phyloP scores from a whole-genome alignment of 2,113 vertebrate genomes.

The Cricetomys ansorgei region DNA sequence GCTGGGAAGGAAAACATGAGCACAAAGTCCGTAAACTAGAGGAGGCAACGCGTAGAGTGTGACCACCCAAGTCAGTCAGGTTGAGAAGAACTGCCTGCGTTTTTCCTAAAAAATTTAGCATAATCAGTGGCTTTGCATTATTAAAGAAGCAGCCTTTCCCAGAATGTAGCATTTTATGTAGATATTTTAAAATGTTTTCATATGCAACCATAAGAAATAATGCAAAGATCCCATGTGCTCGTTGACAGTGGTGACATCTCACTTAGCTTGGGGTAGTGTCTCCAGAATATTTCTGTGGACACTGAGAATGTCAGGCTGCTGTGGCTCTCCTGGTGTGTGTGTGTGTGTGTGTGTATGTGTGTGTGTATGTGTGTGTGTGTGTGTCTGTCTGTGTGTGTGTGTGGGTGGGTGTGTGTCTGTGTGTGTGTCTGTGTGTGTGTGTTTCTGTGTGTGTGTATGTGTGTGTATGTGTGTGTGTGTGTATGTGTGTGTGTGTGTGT shows the following conservation, averaged over 20 bases:
- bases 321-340: background rate
- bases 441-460: background rate
- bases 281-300: background rate
- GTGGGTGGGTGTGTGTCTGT: background rate
- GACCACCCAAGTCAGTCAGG: background rate
- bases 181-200: background rate
- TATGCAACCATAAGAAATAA: background rate
- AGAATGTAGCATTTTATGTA: background rate
- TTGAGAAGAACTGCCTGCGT: background rate
- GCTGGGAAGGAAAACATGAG: fast-evolving
- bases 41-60: fast-evolving
- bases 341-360: background rate
- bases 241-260: background rate
- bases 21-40: fast-evolving
- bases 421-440: background rate
- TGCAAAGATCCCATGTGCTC: fast-evolving
- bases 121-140: background rate
- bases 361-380: too few species aligned
- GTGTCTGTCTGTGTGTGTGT: too few species aligned
- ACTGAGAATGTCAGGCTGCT: background rate
- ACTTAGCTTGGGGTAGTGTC: fast-evolving
- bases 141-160: background rate
- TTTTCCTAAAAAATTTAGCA: background rate
- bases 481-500: too few species aligned
- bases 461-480: too few species aligned